These are phyloP conservation scores for Cheirogaleus medius DNA, from an alignment of 2,113 vertebrate genomes.

Conservation along the genomic window DNA sequence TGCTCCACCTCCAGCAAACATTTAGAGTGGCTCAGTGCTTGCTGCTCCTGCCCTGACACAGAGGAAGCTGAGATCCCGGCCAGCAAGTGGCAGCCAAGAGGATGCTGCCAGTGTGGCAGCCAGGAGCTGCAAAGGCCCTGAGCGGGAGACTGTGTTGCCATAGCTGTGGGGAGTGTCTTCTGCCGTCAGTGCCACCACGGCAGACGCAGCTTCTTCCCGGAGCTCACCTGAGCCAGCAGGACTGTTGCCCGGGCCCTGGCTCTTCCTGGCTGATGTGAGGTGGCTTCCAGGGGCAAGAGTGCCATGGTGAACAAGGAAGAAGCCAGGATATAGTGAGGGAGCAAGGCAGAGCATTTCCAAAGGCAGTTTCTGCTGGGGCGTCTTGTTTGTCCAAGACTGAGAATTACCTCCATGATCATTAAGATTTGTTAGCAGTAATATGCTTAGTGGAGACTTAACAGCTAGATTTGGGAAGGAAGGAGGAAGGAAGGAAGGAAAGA, in stretches of 20 bases:
- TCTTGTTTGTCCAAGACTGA: neutral
- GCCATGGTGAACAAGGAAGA: neutral
- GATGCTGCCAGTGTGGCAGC: constrained; percentile 56
- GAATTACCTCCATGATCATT: neutral
- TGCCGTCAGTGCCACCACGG: neutral
- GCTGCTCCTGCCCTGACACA: constrained; percentile 62
- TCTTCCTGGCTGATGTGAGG: neutral
- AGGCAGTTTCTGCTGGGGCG: neutral
- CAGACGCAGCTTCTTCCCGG: neutral
- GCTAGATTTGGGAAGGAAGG: neutral
- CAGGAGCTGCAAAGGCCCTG: neutral
- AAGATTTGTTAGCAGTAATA: neutral
- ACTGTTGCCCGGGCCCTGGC: neutral
- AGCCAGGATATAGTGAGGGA: neutral
- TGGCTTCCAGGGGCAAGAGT: neutral
- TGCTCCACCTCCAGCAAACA: constrained; percentile 74
- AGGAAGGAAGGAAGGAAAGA: neutral
- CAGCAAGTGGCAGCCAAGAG: constrained; percentile 54
- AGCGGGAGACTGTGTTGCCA: neutral
- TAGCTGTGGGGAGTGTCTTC: neutral
- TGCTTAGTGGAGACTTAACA: neutral
- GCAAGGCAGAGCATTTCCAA: neutral
- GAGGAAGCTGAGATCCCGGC: constrained; percentile 54
- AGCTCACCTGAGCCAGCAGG: neutral
- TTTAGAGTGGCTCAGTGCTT: constrained; percentile 73